Evolutionary conservation across 2,888 invertebrate genomes (phyloP), one percentile per base, ranked within the genome.

Genomic region (Ligdia adustata): DNA sequence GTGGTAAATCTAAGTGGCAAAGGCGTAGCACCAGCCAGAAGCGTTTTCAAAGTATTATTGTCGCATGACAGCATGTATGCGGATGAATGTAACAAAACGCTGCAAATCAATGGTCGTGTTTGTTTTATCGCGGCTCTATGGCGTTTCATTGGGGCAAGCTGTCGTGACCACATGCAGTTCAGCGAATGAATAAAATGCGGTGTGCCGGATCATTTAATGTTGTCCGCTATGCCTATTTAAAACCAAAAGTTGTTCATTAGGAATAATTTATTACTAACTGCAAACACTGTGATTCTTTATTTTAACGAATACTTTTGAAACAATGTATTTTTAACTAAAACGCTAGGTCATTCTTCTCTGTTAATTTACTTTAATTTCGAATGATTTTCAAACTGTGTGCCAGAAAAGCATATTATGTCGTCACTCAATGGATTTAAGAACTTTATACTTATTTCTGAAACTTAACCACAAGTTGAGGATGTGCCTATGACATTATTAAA

Each of bases 401-500:
- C n/a, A n/a, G n/a, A n/a, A n/a, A n/a, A n/a, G n/a, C 20, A 35
- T 6, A 15, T 24, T 14, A 24, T 9, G 15, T 33, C 33, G 14
- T 22, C 22, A 12, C 18, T 9, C 28, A 29, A 18, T 13, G 29
- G 34, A 9, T 26, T 4, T 9, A 35, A 24, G 9, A 28, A 34
- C 35, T 43, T 35, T 14, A 4, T 18, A 28, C 32, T 45, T 39
- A n/a, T n/a, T n/a, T n/a, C n/a, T 2, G 28, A 5, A 34, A 38
- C 26, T 11, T 27, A 9, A 6, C 11, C n/a, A 4, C 15, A 24
- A 42, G 26, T 60, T 50, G 55, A 54, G 53, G 58, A 68, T 63
- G 66, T 69, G 78, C 62, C 79, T 79, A 83, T 83, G 82, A 81
- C 79, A 81, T 87, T 85, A 86, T 86, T 80, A 84, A 55, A 85